phyloP scores from a whole-genome alignment of 2,113 vertebrate genomes.

The Oenanthe melanoleuca region DNA sequence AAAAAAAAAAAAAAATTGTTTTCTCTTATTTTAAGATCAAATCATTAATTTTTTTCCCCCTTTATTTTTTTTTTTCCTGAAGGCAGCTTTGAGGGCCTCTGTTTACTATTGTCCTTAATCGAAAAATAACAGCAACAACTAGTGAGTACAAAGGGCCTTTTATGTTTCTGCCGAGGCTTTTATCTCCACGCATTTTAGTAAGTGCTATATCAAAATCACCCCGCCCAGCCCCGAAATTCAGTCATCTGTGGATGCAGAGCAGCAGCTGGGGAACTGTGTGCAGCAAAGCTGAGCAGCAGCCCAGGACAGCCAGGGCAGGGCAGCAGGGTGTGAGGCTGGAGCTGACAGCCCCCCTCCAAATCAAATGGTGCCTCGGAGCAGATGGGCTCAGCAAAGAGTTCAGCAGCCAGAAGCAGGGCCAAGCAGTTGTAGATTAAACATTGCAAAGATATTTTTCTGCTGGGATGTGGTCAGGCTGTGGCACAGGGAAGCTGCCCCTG shows the following conservation, averaged over 20 bases:
- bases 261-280: slow-evolving; percentile 22
- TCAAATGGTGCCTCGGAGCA: background rate
- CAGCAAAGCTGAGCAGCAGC: slow-evolving; percentile 16
- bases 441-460: background rate
- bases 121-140: slow-evolving; percentile 26
- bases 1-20: background rate
- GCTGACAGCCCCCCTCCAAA: background rate
- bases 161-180: slow-evolving; percentile 35
- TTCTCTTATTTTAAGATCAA: background rate
- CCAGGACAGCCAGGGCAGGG: background rate
- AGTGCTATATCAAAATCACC: slow-evolving; percentile 26
- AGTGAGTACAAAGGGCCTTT: slow-evolving; percentile 27
- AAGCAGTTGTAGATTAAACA: background rate
- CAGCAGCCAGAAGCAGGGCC: background rate
- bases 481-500: background rate
- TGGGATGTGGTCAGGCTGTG: background rate
- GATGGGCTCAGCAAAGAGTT: background rate
- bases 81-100: background rate
- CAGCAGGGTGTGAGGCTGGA: background rate
- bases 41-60: background rate
- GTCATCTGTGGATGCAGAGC: background rate
- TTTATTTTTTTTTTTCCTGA: background rate
- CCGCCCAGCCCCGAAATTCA: background rate
- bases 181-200: slow-evolving; percentile 20
- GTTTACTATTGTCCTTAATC: slow-evolving; percentile 49